A percentile compares a stretch with the other conserved stretches of the same genome.
Conservation (phyloP, 1,140 invertebrate genomes). For the Elysia chlorotica region DNA sequence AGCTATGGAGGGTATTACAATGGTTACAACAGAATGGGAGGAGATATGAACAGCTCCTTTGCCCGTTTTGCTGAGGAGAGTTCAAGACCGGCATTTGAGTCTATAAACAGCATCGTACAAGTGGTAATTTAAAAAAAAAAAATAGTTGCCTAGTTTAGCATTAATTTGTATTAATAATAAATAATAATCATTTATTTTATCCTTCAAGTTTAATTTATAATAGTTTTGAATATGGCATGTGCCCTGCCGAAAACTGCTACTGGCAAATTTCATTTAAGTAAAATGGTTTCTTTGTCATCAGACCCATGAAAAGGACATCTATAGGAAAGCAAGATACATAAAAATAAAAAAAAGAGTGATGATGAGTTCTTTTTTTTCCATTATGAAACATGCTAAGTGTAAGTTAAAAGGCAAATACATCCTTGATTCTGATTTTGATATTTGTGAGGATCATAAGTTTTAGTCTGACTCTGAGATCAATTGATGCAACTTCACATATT, state of each 20-base stretch:
- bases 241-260: not conserved
- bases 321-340: no score
- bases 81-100: constrained; percentile 88
- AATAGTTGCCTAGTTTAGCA: not conserved
- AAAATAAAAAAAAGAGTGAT: no score
- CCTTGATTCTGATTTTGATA: no score
- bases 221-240: not conserved
- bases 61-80: constrained; percentile 88
- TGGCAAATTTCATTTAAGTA: not conserved
- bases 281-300: not conserved
- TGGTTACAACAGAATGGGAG: constrained; percentile 52
- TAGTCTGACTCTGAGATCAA: no score
- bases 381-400: no score
- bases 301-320: no score
- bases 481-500: no score
- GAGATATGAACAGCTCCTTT: constrained; percentile 63
- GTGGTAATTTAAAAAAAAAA: constrained; percentile 74
- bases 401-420: no score
- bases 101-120: constrained; percentile 88
- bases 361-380: no score
- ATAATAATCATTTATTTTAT: not conserved
- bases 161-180: not conserved
- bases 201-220: not conserved
- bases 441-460: no score
- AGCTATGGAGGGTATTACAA: constrained; percentile 26